Base-by-base conservation (phyloP, 2,113 vertebrate genomes). In the Leucoraja erinaceus region DNA sequence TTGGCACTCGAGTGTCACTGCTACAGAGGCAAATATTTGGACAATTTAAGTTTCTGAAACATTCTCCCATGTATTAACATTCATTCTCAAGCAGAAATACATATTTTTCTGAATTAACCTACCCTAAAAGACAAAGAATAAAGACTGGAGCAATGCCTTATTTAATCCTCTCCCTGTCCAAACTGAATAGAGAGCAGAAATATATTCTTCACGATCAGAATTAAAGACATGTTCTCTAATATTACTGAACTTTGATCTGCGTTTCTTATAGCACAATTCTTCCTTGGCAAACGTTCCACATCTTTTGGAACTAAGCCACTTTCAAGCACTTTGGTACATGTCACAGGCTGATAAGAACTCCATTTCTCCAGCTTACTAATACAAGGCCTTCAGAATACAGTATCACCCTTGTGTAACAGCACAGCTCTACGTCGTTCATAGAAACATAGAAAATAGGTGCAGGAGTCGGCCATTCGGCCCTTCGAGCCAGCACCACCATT, bases 271-370 rank as follows among this genome's bases (percentile, higher is more conserved):
- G 68, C 90, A 54, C 90, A 54, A 72, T 68, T 16, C 31, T 90
- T 70, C 20, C 88, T 91, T 91, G 90, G 90, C 90, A 91, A 20
- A 10, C 33, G 54, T 9, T 10, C 9, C n/a, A 47, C 18, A 72
- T 22, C 90, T 91, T 91, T 72, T 91, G 90, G 66, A 91, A 28
- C 66, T 25, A n/a, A 74, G 33, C 20, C 33, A 16, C 22, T 91
- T 91, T 25, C 59, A 74, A 91, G 90, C 90, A 72, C 68, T 91
- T 72, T 91, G 68, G 68, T 91, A 91, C 33, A 31, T 47, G n/a
- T n/a, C n/a, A 72, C 5, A 91, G 66, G 72, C 68, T 25, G 90
- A 91, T 91, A 91, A 91, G 90, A 14, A 22, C 86, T 68, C 86
- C 25, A 90, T 5, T 31, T 14, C 56, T 59, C 16, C 61, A 68